Base-by-base conservation (phyloP, 2,797 vertebrate species). In the Coccyzus lansbergi region DNA sequence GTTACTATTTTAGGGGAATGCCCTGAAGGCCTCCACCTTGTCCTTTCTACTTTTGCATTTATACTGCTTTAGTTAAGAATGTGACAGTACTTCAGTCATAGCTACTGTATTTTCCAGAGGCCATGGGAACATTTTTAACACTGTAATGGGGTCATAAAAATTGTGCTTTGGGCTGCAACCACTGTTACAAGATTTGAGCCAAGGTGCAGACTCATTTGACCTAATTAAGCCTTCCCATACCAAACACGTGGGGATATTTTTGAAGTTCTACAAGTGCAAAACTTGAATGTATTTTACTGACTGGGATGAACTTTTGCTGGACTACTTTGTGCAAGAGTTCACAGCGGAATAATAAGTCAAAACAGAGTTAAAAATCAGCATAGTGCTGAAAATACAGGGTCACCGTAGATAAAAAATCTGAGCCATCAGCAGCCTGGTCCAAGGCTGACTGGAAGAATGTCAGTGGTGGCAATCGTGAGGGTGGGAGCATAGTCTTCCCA, bases 161-260 rank as follows among this genome's bases (percentile, higher is more conserved):
- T 87, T 48, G 65, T 87, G 91, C 91, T 97, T 95, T 97, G 87
- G 87, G 92, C 83, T 96, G 84, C 89, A 97, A 95, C 46, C 74
- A 94, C 44, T 94, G 91, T 96, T 90, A 96, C 69, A 94, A 96
- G 52, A 91, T 87, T 83, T 95, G 86, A 96, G 76, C 84, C 24
- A 86, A 91, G 69, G 86, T 96, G 48, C 64, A 83, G 70, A 86
- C 70, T 95, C 80, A 95, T 97, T 96, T 96, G 87, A 94, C 86
- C 63, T 90, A 96, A 96, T 95, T 56, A 86, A 82, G 29, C 22
- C n/a, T 88, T 70, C 33, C 31, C 49, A 80, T 70, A 13, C 51
- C 29, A 74, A 95, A 86, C 92, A 96, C 5, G 5, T 91, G 86
- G 40, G 22, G 15, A 80, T 87, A 92, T 88, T 92, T 95, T 80